These are phyloP conservation scores for Eupithecia pulchellata DNA, from an alignment of 2,888 invertebrate species.

Conservation along the genomic window DNA sequence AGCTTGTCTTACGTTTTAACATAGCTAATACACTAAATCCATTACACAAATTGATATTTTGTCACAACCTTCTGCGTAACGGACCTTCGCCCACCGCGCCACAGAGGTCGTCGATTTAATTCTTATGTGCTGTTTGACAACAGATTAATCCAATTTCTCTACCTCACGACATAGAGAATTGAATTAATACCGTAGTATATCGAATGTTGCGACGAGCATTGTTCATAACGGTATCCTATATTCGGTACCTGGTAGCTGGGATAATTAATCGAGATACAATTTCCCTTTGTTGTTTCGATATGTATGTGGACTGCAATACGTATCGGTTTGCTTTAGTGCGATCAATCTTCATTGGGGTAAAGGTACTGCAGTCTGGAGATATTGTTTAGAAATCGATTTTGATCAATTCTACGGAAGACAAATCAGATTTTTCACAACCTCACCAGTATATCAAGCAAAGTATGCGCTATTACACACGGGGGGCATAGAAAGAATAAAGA, in stretches of 20 bases:
- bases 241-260: background rate
- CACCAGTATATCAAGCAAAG: background rate
- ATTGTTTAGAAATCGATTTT: background rate
- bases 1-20: no score
- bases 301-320: background rate
- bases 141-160: conserved; percentile 79
- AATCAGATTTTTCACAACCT: background rate
- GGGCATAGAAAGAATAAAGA: no score
- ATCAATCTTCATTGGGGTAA: background rate
- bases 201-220: conserved; percentile 47
- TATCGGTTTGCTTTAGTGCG: background rate
- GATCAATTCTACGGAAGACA: background rate
- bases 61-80: no score
- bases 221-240: conserved; percentile 32
- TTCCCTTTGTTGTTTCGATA: background rate
- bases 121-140: conserved; percentile 64
- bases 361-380: background rate
- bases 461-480: background rate
- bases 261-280: conserved; percentile 12
- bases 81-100: no score
- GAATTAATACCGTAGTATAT: conserved; percentile 51
- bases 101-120: no score
- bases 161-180: conserved; percentile 48
- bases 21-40: no score
- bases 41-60: no score